phyloP scores from a whole-genome alignment of 2,113 vertebrate genomes.

The Bettongia penicillata region DNA sequence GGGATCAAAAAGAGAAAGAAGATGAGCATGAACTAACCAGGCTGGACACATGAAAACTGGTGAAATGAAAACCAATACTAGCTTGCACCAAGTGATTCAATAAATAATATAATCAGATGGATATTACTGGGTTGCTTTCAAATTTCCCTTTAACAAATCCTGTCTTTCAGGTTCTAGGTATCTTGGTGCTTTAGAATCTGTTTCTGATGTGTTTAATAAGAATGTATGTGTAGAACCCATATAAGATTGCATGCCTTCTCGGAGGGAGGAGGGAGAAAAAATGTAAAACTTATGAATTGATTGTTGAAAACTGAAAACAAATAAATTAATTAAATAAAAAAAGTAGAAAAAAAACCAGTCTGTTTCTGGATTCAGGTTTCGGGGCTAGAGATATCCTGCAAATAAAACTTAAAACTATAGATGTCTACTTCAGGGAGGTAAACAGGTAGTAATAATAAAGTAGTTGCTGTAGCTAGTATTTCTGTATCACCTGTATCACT shows the following conservation, averaged over 20 bases:
- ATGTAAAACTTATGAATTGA: too few relatives aligned
- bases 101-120: neutral
- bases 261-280: too few relatives aligned
- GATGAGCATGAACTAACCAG: neutral
- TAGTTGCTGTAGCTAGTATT: neutral
- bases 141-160: neutral
- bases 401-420: neutral
- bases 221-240: too few relatives aligned
- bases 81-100: neutral
- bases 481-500: neutral
- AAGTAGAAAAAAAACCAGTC: neutral
- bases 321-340: too few relatives aligned
- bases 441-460: neutral
- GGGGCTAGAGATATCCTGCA: neutral
- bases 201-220: neutral
- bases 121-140: neutral
- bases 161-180: neutral
- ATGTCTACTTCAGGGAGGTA: neutral
- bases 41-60: neutral
- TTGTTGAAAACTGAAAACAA: too few relatives aligned
- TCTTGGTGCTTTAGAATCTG: neutral
- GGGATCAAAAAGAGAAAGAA: constrained; percentile 15
- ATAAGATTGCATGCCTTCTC: too few relatives aligned
- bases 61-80: neutral
- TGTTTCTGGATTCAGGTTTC: neutral